Evolutionary conservation across 1,140 invertebrate genomes (phyloP).

Genomic region (Drosophila orosa): DNA sequence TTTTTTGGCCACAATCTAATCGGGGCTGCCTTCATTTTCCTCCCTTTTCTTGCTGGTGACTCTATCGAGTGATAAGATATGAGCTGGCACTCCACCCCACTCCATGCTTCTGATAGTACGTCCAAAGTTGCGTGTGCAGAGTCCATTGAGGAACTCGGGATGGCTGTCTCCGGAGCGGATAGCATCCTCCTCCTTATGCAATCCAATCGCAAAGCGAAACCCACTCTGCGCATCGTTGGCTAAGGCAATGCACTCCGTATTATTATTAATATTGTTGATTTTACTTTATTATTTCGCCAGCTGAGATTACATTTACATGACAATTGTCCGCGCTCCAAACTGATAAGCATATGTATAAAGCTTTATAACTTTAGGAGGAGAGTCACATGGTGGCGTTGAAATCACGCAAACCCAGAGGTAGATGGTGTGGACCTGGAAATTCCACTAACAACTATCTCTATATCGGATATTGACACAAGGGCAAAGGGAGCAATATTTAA

Average conservation of each 20-base stretch:
- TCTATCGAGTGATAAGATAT: conserved; percentile 64
- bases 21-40: not conserved
- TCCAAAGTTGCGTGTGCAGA: conserved; percentile 26
- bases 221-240: conserved; percentile 42
- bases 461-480: conserved; percentile 2
- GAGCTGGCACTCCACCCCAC: conserved; percentile 22
- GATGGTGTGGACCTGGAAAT: not conserved
- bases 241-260: conserved; percentile 65
- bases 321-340: conserved; percentile 41
- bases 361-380: conserved; percentile 21
- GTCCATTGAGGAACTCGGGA: conserved; percentile 65
- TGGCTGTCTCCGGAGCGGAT: conserved; percentile 16
- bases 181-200: conserved; percentile 34
- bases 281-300: conserved; percentile 18
- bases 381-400: conserved; percentile 36
- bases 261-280: conserved; percentile 48
- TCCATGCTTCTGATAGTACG: conserved; percentile 10
- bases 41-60: conserved; percentile 37
- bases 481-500: not conserved
- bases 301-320: conserved; percentile 59
- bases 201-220: conserved; percentile 25
- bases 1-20: conserved; percentile 58
- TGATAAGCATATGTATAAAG: conserved; percentile 62
- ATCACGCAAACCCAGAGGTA: conserved; percentile 39
- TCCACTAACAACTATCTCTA: conserved; percentile 14